Base-by-base conservation (phyloP, 1,140 invertebrate species). In the Aphaenogaster floridana region DNA sequence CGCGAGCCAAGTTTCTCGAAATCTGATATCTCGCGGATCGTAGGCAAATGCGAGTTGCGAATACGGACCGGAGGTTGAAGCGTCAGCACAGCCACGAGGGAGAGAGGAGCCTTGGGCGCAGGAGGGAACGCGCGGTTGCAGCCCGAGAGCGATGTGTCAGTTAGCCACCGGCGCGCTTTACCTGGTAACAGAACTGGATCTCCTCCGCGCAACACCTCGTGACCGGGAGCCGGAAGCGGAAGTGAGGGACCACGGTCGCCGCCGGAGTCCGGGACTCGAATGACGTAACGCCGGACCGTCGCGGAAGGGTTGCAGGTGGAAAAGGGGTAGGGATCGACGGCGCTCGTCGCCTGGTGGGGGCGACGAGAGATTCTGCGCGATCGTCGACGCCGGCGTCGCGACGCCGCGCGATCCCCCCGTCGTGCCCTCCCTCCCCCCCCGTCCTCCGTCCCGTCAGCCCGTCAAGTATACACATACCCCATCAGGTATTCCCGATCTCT, bases 251-350 rank as follows among this genome's bases (percentile, higher is more conserved):
- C 83, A 88, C 78, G 77, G 63, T 66, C 83, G 87, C 91, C 86
- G 86, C 91, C 89, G 88, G 85, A 90, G 90, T 93, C 93, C 91
- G 91, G 91, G 88, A 93, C 91, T 91, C 92, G 93, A 95, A 94
- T 95, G 94, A 94, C 92, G 89, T 91, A 91, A 91, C 84, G 71
- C 63, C n/a, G 66, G 48, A 80, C 68, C 64, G 61, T 59, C 80
- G 63, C 89, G 86, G 77, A 89, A 83, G 87, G 88, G 90, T 91
- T 92, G 92, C 87, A 93, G 91, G 79, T 90, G 86, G 57, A 86
- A 90, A 92, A 87, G 34, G 91, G 88, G 89, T 93, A 92, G 91
- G 91, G 91, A 81, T 90, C 74, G 74, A 39, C 77, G 63, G 78
- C 39, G 64, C 13, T 76, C 34, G 21, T 3, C 52, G n/a, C 3